These are phyloP conservation scores for Dunckerocampus dactyliophorus DNA, from an alignment of 2,113 vertebrate species.

Conservation along the genomic window DNA sequence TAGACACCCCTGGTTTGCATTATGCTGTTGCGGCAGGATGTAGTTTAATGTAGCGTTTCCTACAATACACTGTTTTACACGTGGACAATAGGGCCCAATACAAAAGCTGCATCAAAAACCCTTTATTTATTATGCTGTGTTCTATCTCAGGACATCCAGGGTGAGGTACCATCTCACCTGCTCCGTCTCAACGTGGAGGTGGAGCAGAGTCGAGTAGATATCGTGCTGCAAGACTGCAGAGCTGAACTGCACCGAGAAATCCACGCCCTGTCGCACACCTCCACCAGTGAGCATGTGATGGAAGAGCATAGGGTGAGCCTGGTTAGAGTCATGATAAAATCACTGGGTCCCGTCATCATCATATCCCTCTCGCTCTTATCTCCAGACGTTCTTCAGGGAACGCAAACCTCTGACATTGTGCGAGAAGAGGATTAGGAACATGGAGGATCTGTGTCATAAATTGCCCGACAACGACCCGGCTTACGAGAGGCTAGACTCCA, in stretches of 20 bases:
- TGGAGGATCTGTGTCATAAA: conserved; percentile 86
- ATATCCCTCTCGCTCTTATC: conserved; percentile 20
- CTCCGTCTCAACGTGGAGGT: conserved; percentile 84
- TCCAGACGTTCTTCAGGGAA: conserved; percentile 85
- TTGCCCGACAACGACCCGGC: conserved; percentile 81
- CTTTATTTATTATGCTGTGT: background rate
- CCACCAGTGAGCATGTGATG: conserved; percentile 84
- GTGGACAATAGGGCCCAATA: background rate
- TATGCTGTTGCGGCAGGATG: background rate
- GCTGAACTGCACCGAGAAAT: conserved; percentile 82
- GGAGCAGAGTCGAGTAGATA: conserved; percentile 76
- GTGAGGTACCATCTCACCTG: conserved; percentile 87
- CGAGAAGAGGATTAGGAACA: conserved; percentile 83
- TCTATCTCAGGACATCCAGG: conserved; percentile 82
- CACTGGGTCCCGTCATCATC: background rate
- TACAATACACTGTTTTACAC: background rate
- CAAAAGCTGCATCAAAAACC: background rate
- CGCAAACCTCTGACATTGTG: conserved; percentile 79
- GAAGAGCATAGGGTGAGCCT: conserved; percentile 83
- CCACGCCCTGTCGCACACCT: conserved; percentile 71
- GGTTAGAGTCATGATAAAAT: background rate
- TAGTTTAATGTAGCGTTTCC: too few species aligned
- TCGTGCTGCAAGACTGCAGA: conserved; percentile 81
- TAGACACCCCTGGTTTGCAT: too few species aligned
- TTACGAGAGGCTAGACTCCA: conserved; percentile 66